Evolutionary conservation across 2,888 invertebrate species (phyloP).

Genomic region (Limulus polyphemus): DNA sequence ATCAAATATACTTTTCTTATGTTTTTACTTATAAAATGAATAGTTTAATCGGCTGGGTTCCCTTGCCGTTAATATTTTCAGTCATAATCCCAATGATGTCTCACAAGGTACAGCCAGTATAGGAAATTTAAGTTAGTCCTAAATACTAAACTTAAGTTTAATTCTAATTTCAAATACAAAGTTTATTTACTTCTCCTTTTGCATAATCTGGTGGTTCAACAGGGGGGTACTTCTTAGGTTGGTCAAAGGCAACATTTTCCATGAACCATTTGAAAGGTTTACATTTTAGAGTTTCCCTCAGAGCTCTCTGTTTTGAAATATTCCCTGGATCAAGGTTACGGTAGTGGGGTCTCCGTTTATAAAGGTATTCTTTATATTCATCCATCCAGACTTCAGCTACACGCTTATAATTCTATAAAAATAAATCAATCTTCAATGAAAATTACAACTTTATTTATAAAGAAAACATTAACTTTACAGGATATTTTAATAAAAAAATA

Average conservation of each 20-base stretch:
- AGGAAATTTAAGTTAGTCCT: too few species aligned
- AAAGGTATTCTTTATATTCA: conserved; percentile 78
- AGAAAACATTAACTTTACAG: too few species aligned
- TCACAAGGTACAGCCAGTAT: too few species aligned
- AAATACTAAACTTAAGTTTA: too few species aligned
- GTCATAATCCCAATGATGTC: too few species aligned
- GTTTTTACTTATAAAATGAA: too few species aligned
- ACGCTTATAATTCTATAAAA: conserved; percentile 64
- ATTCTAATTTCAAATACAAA: neutral
- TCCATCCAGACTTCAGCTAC: conserved; percentile 99
- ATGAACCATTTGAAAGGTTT: conserved; percentile 93
- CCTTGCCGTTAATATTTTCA: too few species aligned
- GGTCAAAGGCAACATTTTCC: conserved; percentile 78
- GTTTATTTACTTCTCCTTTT: conserved; percentile 51
- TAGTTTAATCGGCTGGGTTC: too few species aligned
- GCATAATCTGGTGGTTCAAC: conserved; percentile 73
- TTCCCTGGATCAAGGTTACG: conserved; percentile 64
- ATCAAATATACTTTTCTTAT: too few species aligned
- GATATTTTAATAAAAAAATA: neutral
- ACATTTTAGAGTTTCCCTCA: conserved; percentile 64
- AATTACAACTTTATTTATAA: too few species aligned
- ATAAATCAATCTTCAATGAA: too few species aligned
- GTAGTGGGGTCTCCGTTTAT: conserved; percentile 63
- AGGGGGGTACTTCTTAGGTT: conserved; percentile 71
- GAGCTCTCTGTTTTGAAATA: conserved; percentile 56